These are phyloP conservation scores for Machaerirhynchus nigripectus DNA, from an alignment of 2,113 vertebrate species.

Conservation along the genomic window DNA sequence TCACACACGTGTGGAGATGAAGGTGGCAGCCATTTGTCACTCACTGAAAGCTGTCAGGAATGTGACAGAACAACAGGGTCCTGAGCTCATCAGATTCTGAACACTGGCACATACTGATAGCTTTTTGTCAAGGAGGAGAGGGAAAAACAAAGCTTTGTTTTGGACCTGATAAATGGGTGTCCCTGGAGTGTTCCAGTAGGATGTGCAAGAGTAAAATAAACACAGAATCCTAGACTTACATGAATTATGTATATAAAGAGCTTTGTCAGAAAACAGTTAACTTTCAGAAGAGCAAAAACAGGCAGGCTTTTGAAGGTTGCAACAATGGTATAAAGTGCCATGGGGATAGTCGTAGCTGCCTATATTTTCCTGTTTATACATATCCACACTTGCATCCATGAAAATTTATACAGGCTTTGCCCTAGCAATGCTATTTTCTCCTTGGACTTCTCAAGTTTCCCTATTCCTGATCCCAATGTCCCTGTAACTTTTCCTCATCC, in stretches of 20 bases:
- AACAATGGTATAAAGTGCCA: neutral
- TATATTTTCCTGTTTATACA: neutral
- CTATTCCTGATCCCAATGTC: neutral
- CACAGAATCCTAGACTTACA: neutral
- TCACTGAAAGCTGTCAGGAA: neutral
- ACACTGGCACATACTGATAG: neutral
- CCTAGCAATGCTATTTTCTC: neutral
- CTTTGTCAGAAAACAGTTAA: neutral
- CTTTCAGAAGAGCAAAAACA: neutral
- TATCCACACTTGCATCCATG: neutral
- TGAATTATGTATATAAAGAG: neutral
- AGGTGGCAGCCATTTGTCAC: neutral
- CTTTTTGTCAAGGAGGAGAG: neutral
- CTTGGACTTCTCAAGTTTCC: neutral
- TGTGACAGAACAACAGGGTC: neutral
- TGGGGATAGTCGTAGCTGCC: neutral
- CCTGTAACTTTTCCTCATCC: neutral
- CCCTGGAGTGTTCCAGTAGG: neutral
- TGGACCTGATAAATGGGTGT: neutral
- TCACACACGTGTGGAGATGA: neutral
- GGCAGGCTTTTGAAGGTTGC: neutral
- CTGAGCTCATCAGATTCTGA: neutral
- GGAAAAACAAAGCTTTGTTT: conserved; percentile 16
- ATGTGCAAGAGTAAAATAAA: neutral
- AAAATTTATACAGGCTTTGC: neutral